Evolutionary conservation across 1,140 invertebrate species (phyloP).

Genomic region (Magallana gigas): DNA sequence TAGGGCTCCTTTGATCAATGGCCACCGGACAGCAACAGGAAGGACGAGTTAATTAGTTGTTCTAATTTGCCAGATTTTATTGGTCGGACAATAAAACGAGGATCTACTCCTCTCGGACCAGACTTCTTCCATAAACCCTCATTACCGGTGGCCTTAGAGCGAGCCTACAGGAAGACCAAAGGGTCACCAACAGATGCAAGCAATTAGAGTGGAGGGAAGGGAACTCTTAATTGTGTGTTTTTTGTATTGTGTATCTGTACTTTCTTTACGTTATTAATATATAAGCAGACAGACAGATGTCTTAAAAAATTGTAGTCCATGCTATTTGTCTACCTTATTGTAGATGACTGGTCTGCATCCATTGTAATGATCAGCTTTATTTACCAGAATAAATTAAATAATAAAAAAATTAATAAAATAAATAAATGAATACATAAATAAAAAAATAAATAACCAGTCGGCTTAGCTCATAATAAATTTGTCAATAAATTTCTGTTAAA

Average conservation of each 20-base stretch:
- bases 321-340: too few relatives aligned
- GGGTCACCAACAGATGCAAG: background rate
- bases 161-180: background rate
- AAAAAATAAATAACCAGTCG: too few relatives aligned
- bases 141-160: background rate
- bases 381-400: too few relatives aligned
- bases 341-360: too few relatives aligned
- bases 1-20: background rate
- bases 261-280: background rate
- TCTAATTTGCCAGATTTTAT: constrained; percentile 6
- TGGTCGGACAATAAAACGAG: background rate
- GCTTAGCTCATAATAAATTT: too few relatives aligned
- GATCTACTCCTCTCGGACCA: background rate
- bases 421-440: too few relatives aligned
- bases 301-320: background rate
- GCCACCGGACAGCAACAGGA: background rate
- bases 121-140: background rate
- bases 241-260: background rate
- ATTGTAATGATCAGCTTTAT: too few relatives aligned
- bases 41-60: background rate
- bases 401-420: too few relatives aligned
- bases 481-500: too few relatives aligned
- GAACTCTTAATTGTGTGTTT: background rate
- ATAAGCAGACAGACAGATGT: background rate
- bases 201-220: too few relatives aligned